Evolutionary conservation across 2,113 vertebrate species (phyloP).

Genomic region (Benitochromis conjunctus): DNA sequence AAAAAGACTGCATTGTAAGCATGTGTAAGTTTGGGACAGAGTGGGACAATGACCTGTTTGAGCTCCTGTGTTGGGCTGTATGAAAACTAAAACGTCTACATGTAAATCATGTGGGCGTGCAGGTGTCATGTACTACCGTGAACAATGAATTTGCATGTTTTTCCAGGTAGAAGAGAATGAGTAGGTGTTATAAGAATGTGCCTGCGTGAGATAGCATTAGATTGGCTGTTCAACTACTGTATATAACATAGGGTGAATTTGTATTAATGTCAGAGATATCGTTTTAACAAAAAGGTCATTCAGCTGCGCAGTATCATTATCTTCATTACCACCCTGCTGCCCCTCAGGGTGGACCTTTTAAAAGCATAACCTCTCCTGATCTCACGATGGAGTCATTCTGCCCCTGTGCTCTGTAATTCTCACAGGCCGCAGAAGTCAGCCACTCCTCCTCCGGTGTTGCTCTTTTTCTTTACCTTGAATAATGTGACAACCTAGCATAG

Average conservation of each 20-base stretch:
- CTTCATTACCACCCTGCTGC: not conserved
- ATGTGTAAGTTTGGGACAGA: not conserved
- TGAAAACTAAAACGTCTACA: not conserved
- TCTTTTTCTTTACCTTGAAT: conserved; percentile 3
- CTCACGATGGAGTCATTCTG: conserved; percentile 38
- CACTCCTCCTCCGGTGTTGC: conserved; percentile 13
- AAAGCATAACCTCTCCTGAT: conserved; percentile 10
- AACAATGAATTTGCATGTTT: not conserved
- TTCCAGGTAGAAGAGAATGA: not conserved
- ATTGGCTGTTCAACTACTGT: not conserved
- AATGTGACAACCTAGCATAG: conserved; percentile 14
- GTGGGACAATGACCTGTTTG: not conserved
- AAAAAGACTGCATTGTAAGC: not conserved
- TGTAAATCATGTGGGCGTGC: not conserved
- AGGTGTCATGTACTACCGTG: not conserved
- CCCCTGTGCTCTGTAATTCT: conserved; percentile 51
- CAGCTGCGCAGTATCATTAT: conserved; percentile 1
- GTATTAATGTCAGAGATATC: not conserved
- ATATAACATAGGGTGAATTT: not conserved
- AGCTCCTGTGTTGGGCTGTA: not conserved
- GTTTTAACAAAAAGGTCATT: not conserved
- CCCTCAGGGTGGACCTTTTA: conserved; percentile 15
- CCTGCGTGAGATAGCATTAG: not conserved
- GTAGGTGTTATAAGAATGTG: not conserved
- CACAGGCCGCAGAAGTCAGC: conserved; percentile 30